Base-by-base conservation (phyloP, 2,113 vertebrate genomes). In the Oreocharis arfaki region DNA sequence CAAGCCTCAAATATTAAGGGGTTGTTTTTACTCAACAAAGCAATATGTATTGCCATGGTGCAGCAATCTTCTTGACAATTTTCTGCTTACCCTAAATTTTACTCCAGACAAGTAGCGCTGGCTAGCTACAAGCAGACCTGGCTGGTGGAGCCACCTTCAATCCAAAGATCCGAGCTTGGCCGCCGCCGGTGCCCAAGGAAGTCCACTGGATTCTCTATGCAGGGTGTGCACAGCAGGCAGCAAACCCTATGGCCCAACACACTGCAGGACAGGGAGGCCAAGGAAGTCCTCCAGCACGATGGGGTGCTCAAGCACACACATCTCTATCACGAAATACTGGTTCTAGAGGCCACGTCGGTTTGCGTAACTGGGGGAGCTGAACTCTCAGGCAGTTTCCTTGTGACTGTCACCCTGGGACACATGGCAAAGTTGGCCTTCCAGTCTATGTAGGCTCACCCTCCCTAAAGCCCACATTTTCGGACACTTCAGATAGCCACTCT, bases 101-200 rank as follows among this genome's bases (percentile, higher is more conserved):
- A 68, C 46, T 77, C 57, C 3, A 8, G 32, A 71, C 10, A 13
- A 91, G 49, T 2, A 55, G 53, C 64, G 68, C 1, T 52, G 42
- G 39, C 57, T 84, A 49, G 61, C 47, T 42, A 79, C 17, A 86
- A 74, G 32, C 23, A 77, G 11, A 63, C 7, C 32, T 22, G 70
- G 46, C 8, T 46, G 27, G 44, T 10, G 27, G 10, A 65, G 24
- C 21, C 39, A 67, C 13, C 42, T 69, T n/a, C 33, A 49, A 30
- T 1, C 6, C 26, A 55, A 16, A 49, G 41, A 42, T 16, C 13
- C 6, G 19, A 35, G 35, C 1, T 0, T 3, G 23, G 41, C 23
- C 3, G 1, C 9, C 1, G 0, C 6, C 0, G 0, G 16, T 19
- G n/a, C 35, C n/a, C 11, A 6, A 17, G 39, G 35, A 55, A 27